These are phyloP conservation scores for Coleophora deauratella DNA, from an alignment of 2,888 invertebrate species.

Conservation along the genomic window DNA sequence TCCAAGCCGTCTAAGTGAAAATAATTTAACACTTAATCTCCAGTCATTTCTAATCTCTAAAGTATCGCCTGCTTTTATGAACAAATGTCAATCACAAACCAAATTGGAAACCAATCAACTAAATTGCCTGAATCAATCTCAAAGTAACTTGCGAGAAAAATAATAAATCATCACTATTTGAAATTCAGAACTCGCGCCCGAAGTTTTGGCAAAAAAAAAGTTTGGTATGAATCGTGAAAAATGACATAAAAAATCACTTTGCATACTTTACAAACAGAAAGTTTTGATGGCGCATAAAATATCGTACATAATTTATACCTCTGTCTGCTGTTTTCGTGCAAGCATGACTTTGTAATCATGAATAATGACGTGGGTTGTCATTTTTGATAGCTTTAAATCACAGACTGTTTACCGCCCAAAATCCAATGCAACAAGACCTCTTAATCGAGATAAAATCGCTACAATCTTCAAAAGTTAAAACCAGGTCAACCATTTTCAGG, in stretches of 20 bases:
- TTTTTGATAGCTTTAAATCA: slow-evolving; percentile 56
- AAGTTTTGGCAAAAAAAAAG: slow-evolving; percentile 6
- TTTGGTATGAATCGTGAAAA: slow-evolving; percentile 4
- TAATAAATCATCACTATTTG: slow-evolving; percentile 10
- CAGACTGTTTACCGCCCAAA: slow-evolving; percentile 36
- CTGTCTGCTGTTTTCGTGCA: slow-evolving; percentile 15
- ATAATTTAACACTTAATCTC: too few relatives aligned
- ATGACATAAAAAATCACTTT: slow-evolving; percentile 9
- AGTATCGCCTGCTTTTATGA: background rate
- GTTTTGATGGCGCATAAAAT: slow-evolving; percentile 4
- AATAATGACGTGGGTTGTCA: slow-evolving; percentile 43
- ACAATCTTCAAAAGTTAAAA: background rate
- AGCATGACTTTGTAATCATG: slow-evolving; percentile 38
- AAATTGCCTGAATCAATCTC: slow-evolving; percentile 7
- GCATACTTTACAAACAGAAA: slow-evolving; percentile 8
- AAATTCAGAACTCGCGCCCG: slow-evolving; percentile 8
- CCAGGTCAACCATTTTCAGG: slow-evolving; percentile 9
- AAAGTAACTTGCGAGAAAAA: slow-evolving; percentile 1
- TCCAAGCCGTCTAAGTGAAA: too few relatives aligned
- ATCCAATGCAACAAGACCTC: slow-evolving; percentile 29
- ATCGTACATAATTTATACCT: slow-evolving; percentile 12
- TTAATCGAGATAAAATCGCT: slow-evolving; percentile 11
- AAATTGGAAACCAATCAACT: slow-evolving; percentile 7
- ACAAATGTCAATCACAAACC: slow-evolving; percentile 11
- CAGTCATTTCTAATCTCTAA: background rate